Evolutionary conservation across 2,888 invertebrate species (phyloP), one percentile per base, ranked within the genome.

Genomic region (Blastobasis adustella): DNA sequence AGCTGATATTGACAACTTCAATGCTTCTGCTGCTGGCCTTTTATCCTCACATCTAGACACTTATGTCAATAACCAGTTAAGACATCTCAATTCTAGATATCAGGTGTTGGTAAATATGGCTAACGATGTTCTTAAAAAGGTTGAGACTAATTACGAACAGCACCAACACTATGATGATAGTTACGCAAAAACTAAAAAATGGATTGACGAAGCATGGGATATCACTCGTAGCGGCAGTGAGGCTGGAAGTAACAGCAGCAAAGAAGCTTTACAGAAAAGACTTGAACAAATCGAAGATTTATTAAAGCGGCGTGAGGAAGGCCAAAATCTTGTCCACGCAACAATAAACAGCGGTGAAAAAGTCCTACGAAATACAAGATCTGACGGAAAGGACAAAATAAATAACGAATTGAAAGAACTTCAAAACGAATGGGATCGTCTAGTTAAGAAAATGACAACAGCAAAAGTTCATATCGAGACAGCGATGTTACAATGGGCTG

Each of bases 391-490:
- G 50, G 97, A 98, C 69, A 91, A 91, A 49, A 96, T 98, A 49
- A 96, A 95, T 63, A 91, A 92, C 37, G 95, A 97, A 79, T 89
- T 98, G 59, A 96, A 95, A 74, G 96, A 96, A 68, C 90, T 98
- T 39, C 96, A 97, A 82, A 93, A 91, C 54, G 97, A 98, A 66
- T 98, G 98, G 97, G 96, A 97, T 70, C 91, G 96, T 55, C 87
- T 97, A 8, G 94, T 96, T 0, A 96, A 96, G 81, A 97, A 96
- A 78, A 94, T 97, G 90, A 95, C 96, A 0, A 96, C 95, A 0
- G 95, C 96, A 0, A 97, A 97, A 80, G 96, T 96, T 9, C 94
- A 96, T 66, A 81, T 98, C 42, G 98, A 98, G 79, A 96, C 96
- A 0, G 94, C 94, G 62, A 86, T 97, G 9, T 88, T 98, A 44